phyloP scores from a whole-genome alignment of 2,113 vertebrate species.

The Rallus limicola region DNA sequence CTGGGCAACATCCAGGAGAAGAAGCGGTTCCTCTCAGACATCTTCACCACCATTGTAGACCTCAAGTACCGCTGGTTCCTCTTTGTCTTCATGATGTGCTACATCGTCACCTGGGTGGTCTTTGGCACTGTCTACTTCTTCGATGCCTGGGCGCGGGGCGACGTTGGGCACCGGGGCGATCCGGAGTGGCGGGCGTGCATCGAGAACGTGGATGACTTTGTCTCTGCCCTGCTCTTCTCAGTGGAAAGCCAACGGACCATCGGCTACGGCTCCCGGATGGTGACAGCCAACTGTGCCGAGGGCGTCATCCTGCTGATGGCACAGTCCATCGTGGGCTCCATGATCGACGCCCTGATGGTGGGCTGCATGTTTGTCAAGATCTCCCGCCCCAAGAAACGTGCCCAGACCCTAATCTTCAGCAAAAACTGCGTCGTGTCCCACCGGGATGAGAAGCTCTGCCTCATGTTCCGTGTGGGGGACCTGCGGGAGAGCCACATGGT shows the following conservation, averaged over 20 bases:
- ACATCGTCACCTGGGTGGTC: slow-evolving; percentile 81
- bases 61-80: slow-evolving; percentile 88
- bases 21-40: slow-evolving; percentile 82
- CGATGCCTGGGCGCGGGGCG: slow-evolving; percentile 77
- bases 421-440: slow-evolving; percentile 81
- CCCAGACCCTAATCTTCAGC: slow-evolving; percentile 87
- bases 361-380: slow-evolving; percentile 91
- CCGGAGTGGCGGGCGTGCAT: slow-evolving; percentile 77
- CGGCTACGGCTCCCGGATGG: slow-evolving; percentile 82
- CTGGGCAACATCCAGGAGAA: slow-evolving; percentile 83
- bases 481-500: slow-evolving; percentile 87
- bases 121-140: slow-evolving; percentile 81
- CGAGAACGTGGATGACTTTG: slow-evolving; percentile 80
- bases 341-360: slow-evolving; percentile 86
- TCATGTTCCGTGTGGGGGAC: slow-evolving; percentile 86
- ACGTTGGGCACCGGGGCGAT: slow-evolving; percentile 76
- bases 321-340: slow-evolving; percentile 83
- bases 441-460: slow-evolving; percentile 79
- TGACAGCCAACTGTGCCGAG: slow-evolving; percentile 80
- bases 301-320: slow-evolving; percentile 80
- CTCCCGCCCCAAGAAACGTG: slow-evolving; percentile 84
- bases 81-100: slow-evolving; percentile 84
- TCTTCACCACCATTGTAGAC: slow-evolving; percentile 87
- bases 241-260: slow-evolving; percentile 86
- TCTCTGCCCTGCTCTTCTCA: slow-evolving; percentile 83